Base-by-base conservation (phyloP, 2,888 invertebrate genomes). In the Notocelia uddmanniana region DNA sequence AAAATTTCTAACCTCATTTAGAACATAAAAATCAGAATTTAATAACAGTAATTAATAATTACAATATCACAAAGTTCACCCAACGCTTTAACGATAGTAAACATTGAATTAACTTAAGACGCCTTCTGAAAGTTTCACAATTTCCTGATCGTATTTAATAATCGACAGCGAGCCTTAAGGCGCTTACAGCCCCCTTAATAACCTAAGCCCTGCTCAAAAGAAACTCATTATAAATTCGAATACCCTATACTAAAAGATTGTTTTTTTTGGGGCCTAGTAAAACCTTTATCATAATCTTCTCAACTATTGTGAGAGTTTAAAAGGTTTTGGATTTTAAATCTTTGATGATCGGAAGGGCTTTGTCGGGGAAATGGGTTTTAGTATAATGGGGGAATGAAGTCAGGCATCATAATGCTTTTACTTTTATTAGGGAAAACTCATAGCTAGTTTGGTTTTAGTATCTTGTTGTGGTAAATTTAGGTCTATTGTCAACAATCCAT, bases 151-250 rank as follows among this genome's bases (percentile, higher is more conserved):
- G 50, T 3, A 45, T 57, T 37, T 64, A 63, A 64, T 64, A 70
- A 58, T 70, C 69, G 63, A 69, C 50, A 34, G 21, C 11, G 50
- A 19, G 52, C 50, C 23, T 57, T 58, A 70, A 70, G 63, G 50
- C 48, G 58, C 70, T 64, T 70, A 70, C 26, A 23, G 45, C 41
- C 59, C 50, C 31, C 13, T 52, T 68, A 52, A 59, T 68, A 68
- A 13, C 37, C 18, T 59, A 72, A 72, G 67, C 55, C 55, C 41
- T 18, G 9, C 60, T 68, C 60, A 72, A 72, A 68, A 57, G 72
- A 68, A 72, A 62, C 55, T 72, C 72, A 72, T 72, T 72, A 72
- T 62, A 62, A 72, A 72, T 60, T 72, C 72, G 23, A 68, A 62
- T 62, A 48, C 55, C 48, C 19, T 55, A 67, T 41, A 59, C 54